These are phyloP conservation scores for Serranochromis macrocephalus DNA, from an alignment of 2,113 vertebrate genomes.

Conservation along the genomic window DNA sequence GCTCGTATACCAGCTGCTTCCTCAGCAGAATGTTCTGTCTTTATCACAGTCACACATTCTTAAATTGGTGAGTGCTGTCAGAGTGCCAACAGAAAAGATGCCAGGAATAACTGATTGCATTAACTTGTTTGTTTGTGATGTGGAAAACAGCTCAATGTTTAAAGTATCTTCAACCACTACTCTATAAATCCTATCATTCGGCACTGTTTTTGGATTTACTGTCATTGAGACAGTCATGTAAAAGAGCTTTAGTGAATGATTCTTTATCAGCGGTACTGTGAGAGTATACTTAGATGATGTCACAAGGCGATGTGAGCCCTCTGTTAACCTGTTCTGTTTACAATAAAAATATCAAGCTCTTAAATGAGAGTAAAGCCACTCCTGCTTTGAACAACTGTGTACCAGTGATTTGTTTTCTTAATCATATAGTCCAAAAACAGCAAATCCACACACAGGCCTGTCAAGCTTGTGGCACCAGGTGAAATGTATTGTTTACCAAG, in stretches of 20 bases:
- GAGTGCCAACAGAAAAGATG: neutral
- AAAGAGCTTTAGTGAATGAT: constrained; percentile 14
- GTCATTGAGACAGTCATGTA: neutral
- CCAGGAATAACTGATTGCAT: neutral
- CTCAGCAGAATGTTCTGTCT: neutral
- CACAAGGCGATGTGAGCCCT: neutral
- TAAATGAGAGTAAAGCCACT: neutral
- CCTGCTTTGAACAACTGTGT: neutral
- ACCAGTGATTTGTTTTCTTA: constrained; percentile 40
- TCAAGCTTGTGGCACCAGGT: constrained; percentile 47
- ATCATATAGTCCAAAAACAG: constrained; percentile 19
- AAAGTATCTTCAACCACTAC: neutral
- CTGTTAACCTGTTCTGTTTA: constrained; percentile 16
- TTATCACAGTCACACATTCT: constrained; percentile 18
- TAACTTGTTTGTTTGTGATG: neutral
- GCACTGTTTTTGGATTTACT: neutral
- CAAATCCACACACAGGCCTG: constrained; percentile 44
- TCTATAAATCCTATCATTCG: neutral
- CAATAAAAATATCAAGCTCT: constrained; percentile 20
- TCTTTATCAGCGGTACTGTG: constrained; percentile 8
- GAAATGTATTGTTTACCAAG: constrained; percentile 55
- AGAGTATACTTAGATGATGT: constrained; percentile 6
- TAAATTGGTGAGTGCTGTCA: neutral
- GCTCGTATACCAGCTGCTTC: neutral
- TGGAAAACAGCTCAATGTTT: neutral